Base-by-base conservation (phyloP, 2,797 vertebrate species). In the Diceros bicornis region DNA sequence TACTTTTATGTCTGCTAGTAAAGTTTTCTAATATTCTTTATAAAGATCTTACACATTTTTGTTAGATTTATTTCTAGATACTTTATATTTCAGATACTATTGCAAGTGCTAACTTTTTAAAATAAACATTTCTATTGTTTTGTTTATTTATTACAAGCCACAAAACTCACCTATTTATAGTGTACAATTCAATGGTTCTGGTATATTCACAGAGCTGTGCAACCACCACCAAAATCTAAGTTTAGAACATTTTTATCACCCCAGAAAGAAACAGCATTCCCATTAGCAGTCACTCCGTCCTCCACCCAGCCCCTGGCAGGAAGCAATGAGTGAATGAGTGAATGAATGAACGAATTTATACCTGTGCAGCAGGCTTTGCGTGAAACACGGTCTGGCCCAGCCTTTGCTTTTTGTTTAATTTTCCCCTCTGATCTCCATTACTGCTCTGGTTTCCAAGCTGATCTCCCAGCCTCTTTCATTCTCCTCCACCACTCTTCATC, bases 361-460 rank as follows among this genome's bases (percentile, higher is more conserved):
- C 27, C 18, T 4, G 5, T 17, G 47, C 2, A 34, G 29, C 44
- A 68, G 74, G 29, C 29, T 68, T 32, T 14, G 0, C 1, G 1
- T 17, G 4, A 6, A 41, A 21, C 1, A 0, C 13, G 32, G 18
- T 41, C 32, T 7, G 1, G 29, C 1, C 89, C 17, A 3, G 74
- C 9, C n/a, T 95, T 89, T 6, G 37, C 50, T 29, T 69, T 71
- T 34, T 77, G 7, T 23, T 75, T 84, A 41, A 16, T 79, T 74
- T 75, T 64, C 34, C 14, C 10, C 14, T 74, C 29, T 37, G 10
- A 13, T 25, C 1, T 61, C 75, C 57, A 0, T 44, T 0, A 4
- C 29, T 55, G 11, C 32, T 12, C 47, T 74, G 21, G 4, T 68
- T 55, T 88, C 13, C 61, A 62, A 11, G 52, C 69, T 57, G 0